Base-by-base conservation (phyloP, 1,140 invertebrate species). In the Trichonephila inaurata region DNA sequence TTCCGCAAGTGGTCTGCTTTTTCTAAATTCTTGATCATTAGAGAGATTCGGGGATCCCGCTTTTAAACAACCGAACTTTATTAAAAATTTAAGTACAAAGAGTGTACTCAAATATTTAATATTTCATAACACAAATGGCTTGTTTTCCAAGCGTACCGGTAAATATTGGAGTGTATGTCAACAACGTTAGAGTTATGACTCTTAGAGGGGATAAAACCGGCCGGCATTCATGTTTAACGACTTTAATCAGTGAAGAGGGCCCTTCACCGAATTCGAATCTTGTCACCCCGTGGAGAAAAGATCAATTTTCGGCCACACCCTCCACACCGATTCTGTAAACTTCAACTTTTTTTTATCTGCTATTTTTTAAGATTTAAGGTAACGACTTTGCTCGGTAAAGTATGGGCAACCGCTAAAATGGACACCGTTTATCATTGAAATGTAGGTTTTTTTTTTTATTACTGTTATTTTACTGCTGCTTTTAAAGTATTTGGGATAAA, bases 111-210 rank as follows among this genome's bases (percentile, higher is more conserved):
- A 77, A 77, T 77, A 77, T 77, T 77, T 77, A 77, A 77, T 19
- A 77, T 77, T 77, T 77, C 72, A 77, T 77, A 77, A 77, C 72
- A 33, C 72, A 77, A 77, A 77, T 77, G 72, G 33, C 72, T 40
- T 16, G 72, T 77, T 77, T 18, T 77, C 28, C 24, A 77, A 18
- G 33, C 0, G 6, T 18, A 40, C 28, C 72, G 14, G 72, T 77
- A 77, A 77, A 40, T 40, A 77, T 28, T 33, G 28, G 33, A 77
- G 18, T 77, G 72, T 77, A 18, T 28, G 28, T 77, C 72, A 77
- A 40, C 72, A 77, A 19, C 7, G 72, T 40, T 7, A 14, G 28
- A 77, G 72, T 77, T 77, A 77, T 77, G 28, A 19, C 72, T 40
- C 72, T 40, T 0, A 69, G n/a, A n/a, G n/a, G 66, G 66, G 66